Evolutionary conservation across 2,888 invertebrate species (phyloP).

Genomic region (Platycheirus albimanus): DNA sequence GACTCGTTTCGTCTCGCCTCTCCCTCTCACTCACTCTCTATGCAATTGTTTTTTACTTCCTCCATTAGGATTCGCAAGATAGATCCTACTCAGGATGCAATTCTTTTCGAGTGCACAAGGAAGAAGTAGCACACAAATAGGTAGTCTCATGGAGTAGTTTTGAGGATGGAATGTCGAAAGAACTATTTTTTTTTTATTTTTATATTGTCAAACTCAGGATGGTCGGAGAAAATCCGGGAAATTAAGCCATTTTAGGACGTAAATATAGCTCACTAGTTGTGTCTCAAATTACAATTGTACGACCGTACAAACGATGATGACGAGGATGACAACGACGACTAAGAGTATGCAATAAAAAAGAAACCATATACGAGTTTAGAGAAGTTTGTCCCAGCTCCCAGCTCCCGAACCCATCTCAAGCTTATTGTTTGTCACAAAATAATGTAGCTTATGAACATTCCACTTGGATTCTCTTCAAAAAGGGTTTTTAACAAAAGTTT

Average conservation of each 20-base stretch:
- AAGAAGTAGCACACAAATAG: neutral
- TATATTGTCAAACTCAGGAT: conserved; percentile 4
- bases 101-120: conserved; percentile 1
- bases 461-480: neutral
- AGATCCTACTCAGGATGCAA: conserved; percentile 21
- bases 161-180: neutral
- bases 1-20: too few species aligned
- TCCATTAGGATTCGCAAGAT: neutral
- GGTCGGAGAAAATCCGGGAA: conserved; percentile 31
- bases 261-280: conserved; percentile 19
- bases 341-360: conserved; percentile 27
- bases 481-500: conserved; percentile 24
- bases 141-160: too few species aligned
- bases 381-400: conserved; percentile 8
- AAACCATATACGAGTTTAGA: too few species aligned
- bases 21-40: neutral
- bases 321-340: too few species aligned
- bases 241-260: conserved; percentile 23
- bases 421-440: conserved; percentile 45
- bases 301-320: neutral
- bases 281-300: neutral
- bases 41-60: conserved; percentile 20
- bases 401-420: too few species aligned
- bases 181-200: neutral
- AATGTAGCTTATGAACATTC: conserved; percentile 33